Base-by-base conservation (phyloP, 2,113 vertebrate genomes). In the Delphinus delphis region DNA sequence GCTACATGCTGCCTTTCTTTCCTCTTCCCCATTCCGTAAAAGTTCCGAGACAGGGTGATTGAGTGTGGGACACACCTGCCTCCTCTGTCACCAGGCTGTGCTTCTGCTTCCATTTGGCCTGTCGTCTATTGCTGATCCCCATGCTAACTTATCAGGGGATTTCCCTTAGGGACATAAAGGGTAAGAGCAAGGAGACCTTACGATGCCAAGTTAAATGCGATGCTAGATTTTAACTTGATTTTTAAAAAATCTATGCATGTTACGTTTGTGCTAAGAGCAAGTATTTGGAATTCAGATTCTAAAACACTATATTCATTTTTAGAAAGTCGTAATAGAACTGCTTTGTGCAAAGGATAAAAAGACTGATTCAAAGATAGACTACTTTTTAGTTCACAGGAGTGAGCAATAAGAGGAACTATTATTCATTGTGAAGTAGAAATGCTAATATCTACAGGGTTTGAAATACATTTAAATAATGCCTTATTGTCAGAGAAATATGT, bases 341-440 rank as follows among this genome's bases (percentile, higher is more conserved):
- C 86, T 83, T 96, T 95, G 87, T 95, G 82, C 74, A 90, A 86
- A 92, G 58, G 67, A 95, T 90, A 89, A 84, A 92, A 81, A 88
- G 70, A 67, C 44, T 41, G 13, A 87, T 85, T 94, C 41, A 93
- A 96, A 94, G 93, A 90, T 1, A 83, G 44, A 68, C 58, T 79
- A 79, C 23, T 47, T 87, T 96, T 96, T 88, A 88, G 28, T 96
- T 96, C 90, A 85, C 38, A 55, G 26, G 47, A 85, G 63, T 86
- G 18, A 93, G 44, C 65, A 95, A 60, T 23, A 89, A 88, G 58
- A 80, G 41, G 77, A n/a, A 33, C 26, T 58, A 83, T 53, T 81
- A 70, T 91, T 97, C 73, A 62, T 20, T 83, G 31, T 93, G 50
- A 82, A 71, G 36, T 58, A 86, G 65, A 85, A 94, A 92, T 95